Conservation (phyloP, 2,113 vertebrate species). For the Henicopernis longicauda region DNA sequence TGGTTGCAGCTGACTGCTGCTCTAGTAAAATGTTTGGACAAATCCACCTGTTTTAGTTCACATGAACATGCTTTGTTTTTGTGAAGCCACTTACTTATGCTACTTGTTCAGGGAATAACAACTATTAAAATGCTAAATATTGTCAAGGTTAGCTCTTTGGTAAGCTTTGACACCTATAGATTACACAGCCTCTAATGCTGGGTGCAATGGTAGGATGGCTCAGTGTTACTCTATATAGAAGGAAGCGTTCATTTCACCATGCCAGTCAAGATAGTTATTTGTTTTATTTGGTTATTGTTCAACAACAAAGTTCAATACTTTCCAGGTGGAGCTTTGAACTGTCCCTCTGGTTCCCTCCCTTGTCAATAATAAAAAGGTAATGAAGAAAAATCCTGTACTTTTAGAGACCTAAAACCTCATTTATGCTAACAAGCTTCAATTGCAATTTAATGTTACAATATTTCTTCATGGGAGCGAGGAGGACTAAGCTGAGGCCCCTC, state of each 20-base stretch:
- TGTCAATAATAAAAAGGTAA: conserved; percentile 74
- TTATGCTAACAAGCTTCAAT: conserved; percentile 65
- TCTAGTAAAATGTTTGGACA: not conserved
- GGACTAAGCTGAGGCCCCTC: conserved; percentile 56
- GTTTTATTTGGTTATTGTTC: conserved; percentile 78
- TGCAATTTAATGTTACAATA: conserved; percentile 51
- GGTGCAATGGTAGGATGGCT: not conserved
- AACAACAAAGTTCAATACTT: conserved; percentile 69
- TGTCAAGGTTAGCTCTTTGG: not conserved
- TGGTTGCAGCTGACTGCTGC: conserved; percentile 6
- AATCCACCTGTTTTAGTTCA: not conserved
- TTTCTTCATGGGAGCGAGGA: conserved; percentile 70
- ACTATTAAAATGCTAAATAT: not conserved
- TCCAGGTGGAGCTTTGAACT: conserved; percentile 60
- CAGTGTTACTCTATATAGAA: not conserved
- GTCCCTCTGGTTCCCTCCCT: conserved; percentile 59
- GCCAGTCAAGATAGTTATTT: conserved; percentile 60
- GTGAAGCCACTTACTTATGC: not conserved
- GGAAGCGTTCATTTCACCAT: conserved; percentile 55
- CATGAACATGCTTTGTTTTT: not conserved
- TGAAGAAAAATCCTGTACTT: conserved; percentile 73
- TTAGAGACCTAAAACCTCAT: conserved; percentile 67
- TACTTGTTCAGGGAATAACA: not conserved
- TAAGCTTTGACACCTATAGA: not conserved
- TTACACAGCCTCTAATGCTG: not conserved